Evolutionary conservation across 2,113 vertebrate genomes (phyloP), one percentile per base, ranked within the genome.

Genomic region (Oncorhynchus kisutch): DNA sequence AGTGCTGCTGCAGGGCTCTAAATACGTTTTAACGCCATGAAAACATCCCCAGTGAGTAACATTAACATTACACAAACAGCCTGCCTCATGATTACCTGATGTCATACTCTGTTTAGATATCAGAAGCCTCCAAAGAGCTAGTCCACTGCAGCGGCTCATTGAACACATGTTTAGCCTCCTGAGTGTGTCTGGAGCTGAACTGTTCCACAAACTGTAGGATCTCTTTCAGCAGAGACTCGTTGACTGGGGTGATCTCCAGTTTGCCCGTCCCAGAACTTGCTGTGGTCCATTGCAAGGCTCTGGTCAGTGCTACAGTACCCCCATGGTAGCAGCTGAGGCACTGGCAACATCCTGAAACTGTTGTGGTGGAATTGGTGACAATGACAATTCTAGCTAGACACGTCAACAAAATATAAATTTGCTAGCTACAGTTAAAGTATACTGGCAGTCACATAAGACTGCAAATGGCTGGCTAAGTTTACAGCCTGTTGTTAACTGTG

Each of bases 61-160:
- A 54, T 54, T 45, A 45, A 45, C 39, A 9, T 45, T 54, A 18
- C 3, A 54, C 16, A 18, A 54, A 54, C 59, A 14, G 78, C 54
- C 25, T 64, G 70, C 67, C 68, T 76, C 73, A 57, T 85, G 75
- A 83, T 85, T 84, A 97, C 96, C 91, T 93, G 86, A 95, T 84
- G 80, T 91, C 77, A 88, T 96, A 97, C 79, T 92, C 95, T 45
- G 90, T 76, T 79, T 83, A 90, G 90, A 97, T 97, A 22, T 88
- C 91, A 27, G 92, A 94, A 0, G 85, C 82, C 11, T 84, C 81
- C 86, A 97, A 80, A 60, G 86, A 74, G 8, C 95, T 96, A 81
- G 86, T 91, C 97, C 96, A 98, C 82, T 92, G 91, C 68, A 98
- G 94, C n/a, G 96, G 95, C 78, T 96, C 94, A 81, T 78, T 91